Base-by-base conservation (phyloP, 2,113 vertebrate genomes). In the Scytalopus superciliaris region DNA sequence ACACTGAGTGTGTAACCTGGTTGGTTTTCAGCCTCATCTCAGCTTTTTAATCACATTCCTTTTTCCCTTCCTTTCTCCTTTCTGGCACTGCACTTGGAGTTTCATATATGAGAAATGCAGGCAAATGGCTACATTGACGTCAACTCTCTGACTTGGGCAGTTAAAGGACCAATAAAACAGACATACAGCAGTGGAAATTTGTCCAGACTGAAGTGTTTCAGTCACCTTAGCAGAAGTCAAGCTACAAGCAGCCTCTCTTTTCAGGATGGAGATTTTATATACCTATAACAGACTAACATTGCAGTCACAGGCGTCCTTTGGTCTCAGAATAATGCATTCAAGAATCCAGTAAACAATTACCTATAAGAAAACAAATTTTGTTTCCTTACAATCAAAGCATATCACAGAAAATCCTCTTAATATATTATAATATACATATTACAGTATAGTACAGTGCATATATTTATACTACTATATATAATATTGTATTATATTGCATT, bases 161-260 rank as follows among this genome's bases (percentile, higher is more conserved):
- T 45, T 42, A 75, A 31, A 80, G 7, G 6, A 64, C 28, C 14
- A 74, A 52, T 27, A 44, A 28, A 72, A 22, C 4, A 47, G 18
- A 77, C 1, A 1, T 16, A 47, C 4, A 52, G 31, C 24, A 31
- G 11, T 6, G 2, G 31, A 80, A 86, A 86, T 18, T 67, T 84
- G 14, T 45, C 28, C 40, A 47, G 30, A 27, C 31, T 0, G 0
- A 5, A 68, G 44, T 7, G 12, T 60, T 80, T 68, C 27, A 64
- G 35, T 52, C 9, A 89, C 4, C 10, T 19, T 10, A 78, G 15
- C 9, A 59, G 27, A 14, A 72, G 5, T 64, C 19, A 79, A 69
- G 45, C 12, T 55, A 73, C 2, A 4, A 77, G 21, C 6, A 75
- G 16, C 35, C 18, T 64, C 25, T 81, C 81, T 23, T 39, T 9